A percentile compares a stretch with the other conserved stretches of the same genome.
Evolutionary conservation across 2,888 invertebrate species (phyloP).

Genomic region (Anagyrus pseudococci): DNA sequence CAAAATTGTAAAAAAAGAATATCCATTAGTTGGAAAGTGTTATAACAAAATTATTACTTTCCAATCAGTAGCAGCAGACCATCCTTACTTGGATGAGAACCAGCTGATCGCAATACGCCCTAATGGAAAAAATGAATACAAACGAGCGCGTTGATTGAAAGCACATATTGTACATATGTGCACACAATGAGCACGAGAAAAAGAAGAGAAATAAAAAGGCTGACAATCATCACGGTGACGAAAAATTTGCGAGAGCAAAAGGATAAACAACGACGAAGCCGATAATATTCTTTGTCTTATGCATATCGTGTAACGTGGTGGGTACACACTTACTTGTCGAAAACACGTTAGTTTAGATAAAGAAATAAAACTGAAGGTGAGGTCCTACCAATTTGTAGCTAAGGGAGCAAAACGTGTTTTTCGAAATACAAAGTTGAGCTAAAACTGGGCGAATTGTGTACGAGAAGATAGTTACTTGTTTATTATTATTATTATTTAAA

Average conservation of each 20-base stretch:
- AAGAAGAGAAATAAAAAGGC: constrained; percentile 21
- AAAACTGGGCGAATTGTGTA: constrained; percentile 6
- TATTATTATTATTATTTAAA: constrained; percentile 14
- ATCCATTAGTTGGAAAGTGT: too few species aligned
- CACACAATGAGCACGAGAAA: background rate
- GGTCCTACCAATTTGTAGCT: constrained; percentile 7
- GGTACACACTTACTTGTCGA: too few species aligned
- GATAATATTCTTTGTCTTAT: too few species aligned
- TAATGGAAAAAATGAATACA: constrained; percentile 3
- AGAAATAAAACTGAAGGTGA: constrained; percentile 1
- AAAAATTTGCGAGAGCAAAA: constrained; percentile 18
- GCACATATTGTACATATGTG: constrained; percentile 1
- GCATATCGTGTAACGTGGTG: too few species aligned
- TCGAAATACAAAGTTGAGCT: background rate
- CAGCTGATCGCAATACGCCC: background rate
- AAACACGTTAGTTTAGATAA: too few species aligned
- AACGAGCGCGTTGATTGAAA: background rate
- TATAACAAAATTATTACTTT: background rate
- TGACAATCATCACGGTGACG: constrained; percentile 39
- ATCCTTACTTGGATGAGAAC: background rate
- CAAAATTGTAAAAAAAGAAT: too few species aligned
- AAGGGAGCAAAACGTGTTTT: too few species aligned
- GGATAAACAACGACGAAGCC: constrained; percentile 31
- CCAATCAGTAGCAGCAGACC: background rate
- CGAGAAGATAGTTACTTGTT: constrained; percentile 5